A percentile compares a stretch with the other conserved stretches of the same genome.
Evolutionary conservation across 2,888 invertebrate species (phyloP).

Genomic region (Folsomia candida): DNA sequence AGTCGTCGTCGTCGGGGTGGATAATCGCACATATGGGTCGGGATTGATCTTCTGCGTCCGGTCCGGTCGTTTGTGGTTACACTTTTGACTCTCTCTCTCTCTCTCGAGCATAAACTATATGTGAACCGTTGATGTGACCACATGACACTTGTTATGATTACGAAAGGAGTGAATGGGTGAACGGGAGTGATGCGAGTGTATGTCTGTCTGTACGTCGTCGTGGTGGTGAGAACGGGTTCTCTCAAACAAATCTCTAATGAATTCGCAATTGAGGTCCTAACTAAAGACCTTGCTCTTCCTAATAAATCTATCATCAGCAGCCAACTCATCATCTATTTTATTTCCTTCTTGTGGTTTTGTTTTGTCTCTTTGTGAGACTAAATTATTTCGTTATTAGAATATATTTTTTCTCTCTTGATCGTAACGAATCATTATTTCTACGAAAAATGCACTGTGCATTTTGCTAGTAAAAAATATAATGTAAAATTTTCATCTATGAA

Average conservation of each 20-base stretch:
- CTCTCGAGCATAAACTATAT: not conserved
- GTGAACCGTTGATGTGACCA: not conserved
- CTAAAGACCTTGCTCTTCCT: slow-evolving; percentile 1
- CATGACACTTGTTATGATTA: slow-evolving; percentile 5
- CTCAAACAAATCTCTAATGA: slow-evolving; percentile 39
- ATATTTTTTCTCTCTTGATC: not conserved
- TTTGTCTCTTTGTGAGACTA: not conserved
- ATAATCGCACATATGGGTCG: slow-evolving; percentile 31
- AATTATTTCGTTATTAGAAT: not conserved
- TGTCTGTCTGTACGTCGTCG: not conserved
- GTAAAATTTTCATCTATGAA: no score
- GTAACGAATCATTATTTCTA: no score
- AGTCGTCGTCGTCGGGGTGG: not conserved
- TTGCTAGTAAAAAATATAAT: not conserved
- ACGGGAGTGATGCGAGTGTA: not conserved
- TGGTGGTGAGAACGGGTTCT: slow-evolving; percentile 14
- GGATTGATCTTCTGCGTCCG: slow-evolving; percentile 34
- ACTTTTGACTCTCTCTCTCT: slow-evolving; percentile 24
- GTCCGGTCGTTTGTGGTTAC: slow-evolving; percentile 35
- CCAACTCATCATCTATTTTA: slow-evolving; percentile 8
- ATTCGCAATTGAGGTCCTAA: slow-evolving; percentile 16
- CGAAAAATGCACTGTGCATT: no score
- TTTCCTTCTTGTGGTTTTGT: slow-evolving; percentile 10
- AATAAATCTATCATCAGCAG: slow-evolving; percentile 14
- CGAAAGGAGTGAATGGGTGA: slow-evolving; percentile 13